These are phyloP conservation scores for Ephialtes manifestator DNA, from an alignment of 2,888 invertebrate species.

Conservation along the genomic window DNA sequence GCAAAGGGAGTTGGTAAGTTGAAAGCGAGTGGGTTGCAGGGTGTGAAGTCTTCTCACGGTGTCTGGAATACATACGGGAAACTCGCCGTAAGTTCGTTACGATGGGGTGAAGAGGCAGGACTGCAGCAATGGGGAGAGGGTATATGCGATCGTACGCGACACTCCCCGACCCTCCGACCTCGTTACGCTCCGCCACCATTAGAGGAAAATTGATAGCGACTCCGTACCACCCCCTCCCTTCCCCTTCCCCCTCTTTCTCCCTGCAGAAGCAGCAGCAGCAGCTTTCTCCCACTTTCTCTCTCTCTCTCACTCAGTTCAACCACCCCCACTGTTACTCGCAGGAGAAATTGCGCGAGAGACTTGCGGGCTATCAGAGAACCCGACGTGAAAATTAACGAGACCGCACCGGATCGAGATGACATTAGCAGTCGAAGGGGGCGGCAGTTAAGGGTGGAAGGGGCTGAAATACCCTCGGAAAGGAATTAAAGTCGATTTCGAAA, in stretches of 20 bases:
- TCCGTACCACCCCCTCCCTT: conserved; percentile 60
- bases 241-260: conserved; percentile 24
- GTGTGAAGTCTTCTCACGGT: conserved; percentile 42
- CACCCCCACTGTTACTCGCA: conserved; percentile 24
- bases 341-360: conserved; percentile 60
- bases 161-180: conserved; percentile 77
- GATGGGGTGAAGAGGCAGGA: conserved; percentile 40
- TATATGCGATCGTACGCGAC: conserved; percentile 72
- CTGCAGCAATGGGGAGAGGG: conserved; percentile 43
- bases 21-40: conserved; percentile 28
- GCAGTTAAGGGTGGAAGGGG: conserved; percentile 29
- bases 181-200: conserved; percentile 81
- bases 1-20: conserved; percentile 15
- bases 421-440: conserved; percentile 68
- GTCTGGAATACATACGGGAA: conserved; percentile 37
- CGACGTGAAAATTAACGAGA: conserved; percentile 77
- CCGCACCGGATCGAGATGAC: conserved; percentile 70
- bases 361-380: conserved; percentile 69
- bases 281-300: conserved; percentile 59
- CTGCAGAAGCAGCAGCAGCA: conserved; percentile 16
- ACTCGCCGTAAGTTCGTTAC: conserved; percentile 56
- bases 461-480: conserved; percentile 60
- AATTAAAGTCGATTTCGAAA: conserved; percentile 65
- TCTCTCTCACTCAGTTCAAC: conserved; percentile 14
- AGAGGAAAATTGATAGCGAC: conserved; percentile 83